phyloP scores from a whole-genome alignment of 2,888 invertebrate species.

The Epirrhoe alternata region DNA sequence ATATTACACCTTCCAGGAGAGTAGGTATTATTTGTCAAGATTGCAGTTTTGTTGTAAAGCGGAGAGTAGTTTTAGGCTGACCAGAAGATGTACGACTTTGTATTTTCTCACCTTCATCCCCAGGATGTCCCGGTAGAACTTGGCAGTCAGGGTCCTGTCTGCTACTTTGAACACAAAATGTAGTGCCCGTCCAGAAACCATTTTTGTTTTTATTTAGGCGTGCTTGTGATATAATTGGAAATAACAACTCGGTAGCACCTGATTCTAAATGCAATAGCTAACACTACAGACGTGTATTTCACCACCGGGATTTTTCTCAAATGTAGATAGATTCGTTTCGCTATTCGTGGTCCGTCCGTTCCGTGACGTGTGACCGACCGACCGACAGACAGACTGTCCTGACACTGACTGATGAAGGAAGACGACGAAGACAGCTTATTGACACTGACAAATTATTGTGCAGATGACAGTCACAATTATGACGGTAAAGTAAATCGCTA shows the following conservation, averaged over 20 bases:
- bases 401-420: too few relatives aligned
- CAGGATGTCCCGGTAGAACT: conserved; percentile 95
- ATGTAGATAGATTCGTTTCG: background rate
- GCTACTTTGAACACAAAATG: conserved; percentile 99
- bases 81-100: background rate
- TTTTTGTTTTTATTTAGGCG: conserved; percentile 50
- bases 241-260: background rate
- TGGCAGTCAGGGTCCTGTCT: conserved; percentile 92
- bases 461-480: too few relatives aligned
- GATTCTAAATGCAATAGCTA: background rate
- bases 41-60: too few relatives aligned
- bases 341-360: too few relatives aligned
- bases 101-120: conserved; percentile 94
- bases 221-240: background rate
- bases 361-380: too few relatives aligned
- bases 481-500: too few relatives aligned
- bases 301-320: background rate
- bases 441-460: too few relatives aligned
- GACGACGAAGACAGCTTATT: too few relatives aligned
- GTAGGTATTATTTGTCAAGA: background rate
- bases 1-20: background rate
- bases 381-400: too few relatives aligned
- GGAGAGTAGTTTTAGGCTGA: too few relatives aligned
- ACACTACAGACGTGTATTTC: background rate
- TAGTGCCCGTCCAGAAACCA: conserved; percentile 91